Evolutionary conservation across 2,888 invertebrate species (phyloP).

Genomic region (Drosophila planitibia): DNA sequence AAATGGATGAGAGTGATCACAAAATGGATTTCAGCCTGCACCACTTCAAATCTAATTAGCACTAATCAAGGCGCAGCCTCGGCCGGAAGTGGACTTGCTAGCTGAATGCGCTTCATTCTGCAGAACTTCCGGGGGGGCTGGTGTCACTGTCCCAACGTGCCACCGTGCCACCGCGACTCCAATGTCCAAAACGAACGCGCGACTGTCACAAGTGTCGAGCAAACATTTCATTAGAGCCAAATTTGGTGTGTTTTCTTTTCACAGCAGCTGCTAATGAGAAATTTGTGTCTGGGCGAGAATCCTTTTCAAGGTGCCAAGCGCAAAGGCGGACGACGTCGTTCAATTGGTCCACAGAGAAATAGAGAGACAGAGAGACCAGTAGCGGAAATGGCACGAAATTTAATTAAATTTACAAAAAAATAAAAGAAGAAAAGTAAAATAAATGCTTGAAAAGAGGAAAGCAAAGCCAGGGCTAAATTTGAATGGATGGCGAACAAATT

Average conservation of each 20-base stretch:
- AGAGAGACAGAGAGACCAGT: constrained; percentile 7
- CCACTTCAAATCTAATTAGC: constrained; percentile 74
- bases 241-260: constrained; percentile 62
- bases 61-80: constrained; percentile 69
- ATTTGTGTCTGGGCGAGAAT: constrained; percentile 66
- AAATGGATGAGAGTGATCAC: constrained; percentile 5
- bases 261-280: constrained; percentile 75
- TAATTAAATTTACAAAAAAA: constrained; percentile 73
- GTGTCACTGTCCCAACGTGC: not conserved
- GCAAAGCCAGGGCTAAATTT: constrained; percentile 22
- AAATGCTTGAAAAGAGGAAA: constrained; percentile 3
- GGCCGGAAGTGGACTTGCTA: constrained; percentile 68
- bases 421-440: constrained; percentile 7
- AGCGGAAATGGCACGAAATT: constrained; percentile 74
- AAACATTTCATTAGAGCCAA: constrained; percentile 79
- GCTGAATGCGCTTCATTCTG: constrained; percentile 58
- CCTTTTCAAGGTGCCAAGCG: constrained; percentile 65
- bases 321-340: constrained; percentile 19
- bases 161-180: constrained; percentile 19
- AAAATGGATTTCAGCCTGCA: constrained; percentile 20
- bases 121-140: constrained; percentile 53
- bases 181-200: constrained; percentile 65
- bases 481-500: constrained; percentile 58
- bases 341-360: constrained; percentile 25
- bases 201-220: constrained; percentile 79